phyloP scores from a whole-genome alignment of 2,113 vertebrate species.

The Nansenia antarctica region DNA sequence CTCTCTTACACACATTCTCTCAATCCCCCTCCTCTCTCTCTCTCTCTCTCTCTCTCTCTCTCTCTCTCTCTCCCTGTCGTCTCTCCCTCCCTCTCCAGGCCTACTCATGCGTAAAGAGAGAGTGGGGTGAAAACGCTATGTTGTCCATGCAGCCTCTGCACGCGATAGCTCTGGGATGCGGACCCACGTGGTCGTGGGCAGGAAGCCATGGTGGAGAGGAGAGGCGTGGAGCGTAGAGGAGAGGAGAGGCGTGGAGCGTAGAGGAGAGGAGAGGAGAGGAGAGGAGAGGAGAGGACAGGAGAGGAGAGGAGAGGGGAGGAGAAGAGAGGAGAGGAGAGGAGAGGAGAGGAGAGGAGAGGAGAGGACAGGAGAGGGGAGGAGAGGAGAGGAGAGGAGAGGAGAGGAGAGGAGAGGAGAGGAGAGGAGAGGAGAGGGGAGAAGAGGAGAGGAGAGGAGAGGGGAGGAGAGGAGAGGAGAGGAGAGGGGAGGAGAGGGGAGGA shows the following conservation, averaged over 20 bases:
- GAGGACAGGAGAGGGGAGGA: constrained; percentile 1
- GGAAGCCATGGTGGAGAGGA: background rate
- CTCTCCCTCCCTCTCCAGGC: constrained; percentile 24
- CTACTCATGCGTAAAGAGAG: constrained; percentile 71
- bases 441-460: constrained; percentile 24
- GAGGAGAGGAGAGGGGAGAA: background rate
- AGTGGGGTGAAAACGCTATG: constrained; percentile 59
- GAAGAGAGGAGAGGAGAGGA: constrained; percentile 4
- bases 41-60: too few relatives aligned
- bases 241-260: constrained; percentile 15
- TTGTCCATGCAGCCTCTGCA: constrained; percentile 62
- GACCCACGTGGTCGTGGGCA: constrained; percentile 21
- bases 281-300: constrained; percentile 24
- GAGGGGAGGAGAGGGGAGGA: background rate
- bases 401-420: background rate
- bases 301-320: too few relatives aligned
- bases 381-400: too few relatives aligned
- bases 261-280: background rate
- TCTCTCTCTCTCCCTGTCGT: too few relatives aligned
- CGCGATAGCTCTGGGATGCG: constrained; percentile 63
- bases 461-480: background rate
- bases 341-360: background rate
- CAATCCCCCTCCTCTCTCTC: too few relatives aligned
- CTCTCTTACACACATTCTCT: too few relatives aligned
- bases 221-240: background rate